Percentiles rank a stretch among this genome's conserved stretches.
These are phyloP conservation scores for Lepidocolaptes lacrymiger DNA, from an alignment of 2,797 vertebrate genomes.

Conservation along the genomic window DNA sequence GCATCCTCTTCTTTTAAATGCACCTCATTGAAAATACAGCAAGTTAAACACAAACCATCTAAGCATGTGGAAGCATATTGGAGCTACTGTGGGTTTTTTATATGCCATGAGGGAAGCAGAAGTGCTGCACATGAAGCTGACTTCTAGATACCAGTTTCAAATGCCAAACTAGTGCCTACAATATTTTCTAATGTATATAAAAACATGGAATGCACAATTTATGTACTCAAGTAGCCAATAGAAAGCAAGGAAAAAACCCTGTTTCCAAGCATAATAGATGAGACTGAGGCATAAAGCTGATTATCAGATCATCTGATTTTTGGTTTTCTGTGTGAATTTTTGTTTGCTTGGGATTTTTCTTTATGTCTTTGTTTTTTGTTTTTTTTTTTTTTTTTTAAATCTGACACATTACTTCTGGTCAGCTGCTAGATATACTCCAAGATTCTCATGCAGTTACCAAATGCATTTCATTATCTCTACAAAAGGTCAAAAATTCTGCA, in stretches of 20 bases:
- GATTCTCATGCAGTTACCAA: not conserved
- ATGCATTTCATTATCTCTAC: not conserved
- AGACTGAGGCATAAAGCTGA: not conserved
- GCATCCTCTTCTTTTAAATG: slow-evolving; percentile 32
- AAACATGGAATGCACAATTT: not conserved
- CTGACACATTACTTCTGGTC: not conserved
- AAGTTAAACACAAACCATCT: slow-evolving; percentile 51
- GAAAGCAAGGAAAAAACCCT: not conserved
- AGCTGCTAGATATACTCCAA: not conserved
- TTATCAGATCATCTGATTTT: not conserved
- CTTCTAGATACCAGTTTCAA: not conserved
- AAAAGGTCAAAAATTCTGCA: not conserved
- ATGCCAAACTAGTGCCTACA: not conserved
- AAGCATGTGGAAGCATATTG: not conserved
- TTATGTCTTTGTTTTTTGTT: no score
- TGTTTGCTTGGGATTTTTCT: not conserved
- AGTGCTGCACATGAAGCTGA: not conserved
- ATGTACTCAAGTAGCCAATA: not conserved
- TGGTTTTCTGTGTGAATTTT: not conserved
- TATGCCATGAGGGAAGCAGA: not conserved
- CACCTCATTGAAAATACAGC: slow-evolving; percentile 57
- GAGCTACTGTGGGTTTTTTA: slow-evolving; percentile 9
- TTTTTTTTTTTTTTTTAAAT: not conserved
- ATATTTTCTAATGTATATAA: not conserved
- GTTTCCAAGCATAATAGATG: not conserved